A percentile compares a stretch with the other conserved stretches of the same genome.
phyloP scores from a whole-genome alignment of 2,797 vertebrate genomes.

The Calcarius lapponicus region DNA sequence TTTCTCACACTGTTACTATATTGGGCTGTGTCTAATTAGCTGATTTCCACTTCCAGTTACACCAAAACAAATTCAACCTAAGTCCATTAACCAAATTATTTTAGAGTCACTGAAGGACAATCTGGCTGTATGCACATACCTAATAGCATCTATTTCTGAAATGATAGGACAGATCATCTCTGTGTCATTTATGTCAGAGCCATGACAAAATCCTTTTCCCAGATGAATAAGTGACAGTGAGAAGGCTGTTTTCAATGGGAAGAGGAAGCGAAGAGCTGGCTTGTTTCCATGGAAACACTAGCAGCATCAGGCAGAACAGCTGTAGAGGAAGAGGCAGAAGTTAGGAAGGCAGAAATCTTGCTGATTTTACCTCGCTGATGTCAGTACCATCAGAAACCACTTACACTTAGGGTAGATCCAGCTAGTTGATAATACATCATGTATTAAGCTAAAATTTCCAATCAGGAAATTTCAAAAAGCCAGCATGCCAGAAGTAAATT shows the following conservation, averaged over 20 bases:
- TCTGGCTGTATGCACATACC: not conserved
- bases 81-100: not conserved
- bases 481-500: not conserved
- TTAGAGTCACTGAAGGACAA: not conserved
- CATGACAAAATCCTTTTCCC: constrained; percentile 82
- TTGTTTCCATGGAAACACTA: constrained; percentile 96
- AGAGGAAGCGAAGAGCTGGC: constrained; percentile 86
- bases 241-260: constrained; percentile 89
- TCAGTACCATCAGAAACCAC: not conserved
- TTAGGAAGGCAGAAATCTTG: constrained; percentile 61
- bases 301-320: constrained; percentile 82
- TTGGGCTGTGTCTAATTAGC: not conserved
- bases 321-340: constrained; percentile 74
- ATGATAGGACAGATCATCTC: constrained; percentile 60
- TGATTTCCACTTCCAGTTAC: constrained; percentile 1
- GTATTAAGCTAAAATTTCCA: not conserved
- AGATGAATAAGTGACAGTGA: constrained; percentile 85
- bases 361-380: constrained; percentile 49
- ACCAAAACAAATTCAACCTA: not conserved
- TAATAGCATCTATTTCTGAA: constrained; percentile 52
- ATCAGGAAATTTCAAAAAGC: not conserved
- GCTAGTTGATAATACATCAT: not conserved
- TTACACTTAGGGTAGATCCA: not conserved
- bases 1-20: constrained; percentile 11
- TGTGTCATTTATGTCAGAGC: constrained; percentile 73